Evolutionary conservation across 2,113 vertebrate species (phyloP).

Genomic region (Cyanoramphus novaezelandiae): DNA sequence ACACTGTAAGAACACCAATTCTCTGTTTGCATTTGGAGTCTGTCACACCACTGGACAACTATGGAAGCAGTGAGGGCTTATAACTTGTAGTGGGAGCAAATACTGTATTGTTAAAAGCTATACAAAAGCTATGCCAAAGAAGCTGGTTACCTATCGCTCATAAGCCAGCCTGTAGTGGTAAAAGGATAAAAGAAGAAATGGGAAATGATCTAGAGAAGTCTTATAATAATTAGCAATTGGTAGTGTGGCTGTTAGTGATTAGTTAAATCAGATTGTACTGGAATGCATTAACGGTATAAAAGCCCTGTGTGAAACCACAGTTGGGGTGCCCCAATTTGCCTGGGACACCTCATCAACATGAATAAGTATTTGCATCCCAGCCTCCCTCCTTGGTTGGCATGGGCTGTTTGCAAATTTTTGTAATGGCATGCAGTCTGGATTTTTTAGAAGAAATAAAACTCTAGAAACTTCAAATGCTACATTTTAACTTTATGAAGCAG

Average conservation of each 20-base stretch:
- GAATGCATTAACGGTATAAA: neutral
- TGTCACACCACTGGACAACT: neutral
- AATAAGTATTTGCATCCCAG: neutral
- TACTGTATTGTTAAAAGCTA: neutral
- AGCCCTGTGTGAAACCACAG: neutral
- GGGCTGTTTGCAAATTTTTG: accelerated
- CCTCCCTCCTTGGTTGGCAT: neutral
- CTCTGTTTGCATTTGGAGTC: neutral
- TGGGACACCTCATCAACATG: neutral
- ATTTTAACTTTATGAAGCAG: neutral
- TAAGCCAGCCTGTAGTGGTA: neutral
- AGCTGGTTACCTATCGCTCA: neutral
- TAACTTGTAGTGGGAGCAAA: neutral
- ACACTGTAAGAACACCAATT: neutral
- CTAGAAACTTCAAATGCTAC: neutral
- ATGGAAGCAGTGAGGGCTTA: neutral
- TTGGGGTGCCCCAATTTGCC: neutral
- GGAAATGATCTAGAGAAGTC: neutral
- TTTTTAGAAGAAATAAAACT: neutral
- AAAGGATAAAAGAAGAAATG: neutral
- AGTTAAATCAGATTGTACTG: neutral
- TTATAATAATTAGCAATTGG: neutral
- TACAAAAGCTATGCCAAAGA: neutral
- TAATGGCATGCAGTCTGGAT: neutral
- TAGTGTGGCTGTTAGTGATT: neutral